phyloP scores from a whole-genome alignment of 2,113 vertebrate species.

The Smithornis capensis region DNA sequence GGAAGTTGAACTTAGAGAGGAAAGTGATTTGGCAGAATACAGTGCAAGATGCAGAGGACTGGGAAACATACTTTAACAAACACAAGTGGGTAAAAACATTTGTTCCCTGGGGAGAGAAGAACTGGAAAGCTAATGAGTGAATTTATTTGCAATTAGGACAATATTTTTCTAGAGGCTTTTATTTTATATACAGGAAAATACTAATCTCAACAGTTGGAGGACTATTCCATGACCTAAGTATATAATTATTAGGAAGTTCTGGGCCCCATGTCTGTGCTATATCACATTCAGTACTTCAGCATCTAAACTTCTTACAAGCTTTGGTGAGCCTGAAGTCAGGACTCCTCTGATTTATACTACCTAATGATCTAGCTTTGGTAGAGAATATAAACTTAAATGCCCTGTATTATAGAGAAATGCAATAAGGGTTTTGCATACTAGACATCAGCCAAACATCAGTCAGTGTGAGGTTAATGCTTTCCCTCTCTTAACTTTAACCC shows the following conservation, averaged over 20 bases:
- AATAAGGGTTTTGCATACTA: not conserved
- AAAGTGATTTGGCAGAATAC: not conserved
- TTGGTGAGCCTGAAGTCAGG: not conserved
- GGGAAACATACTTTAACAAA: not conserved
- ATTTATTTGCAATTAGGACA: not conserved
- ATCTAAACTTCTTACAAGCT: not conserved
- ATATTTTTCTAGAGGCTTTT: slow-evolving; percentile 25
- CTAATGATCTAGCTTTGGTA: not conserved
- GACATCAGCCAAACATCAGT: not conserved
- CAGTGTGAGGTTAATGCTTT: not conserved
- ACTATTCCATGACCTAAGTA: not conserved
- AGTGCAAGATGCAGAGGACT: not conserved
- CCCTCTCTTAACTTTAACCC: not conserved
- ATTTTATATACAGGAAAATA: not conserved
- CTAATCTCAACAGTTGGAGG: not conserved
- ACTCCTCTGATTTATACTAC: not conserved
- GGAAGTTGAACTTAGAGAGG: not conserved
- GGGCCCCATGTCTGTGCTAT: not conserved
- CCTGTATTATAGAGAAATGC: not conserved
- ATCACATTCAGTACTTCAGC: not conserved
- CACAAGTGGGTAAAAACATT: not conserved
- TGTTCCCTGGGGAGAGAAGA: not conserved
- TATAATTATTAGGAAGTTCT: not conserved
- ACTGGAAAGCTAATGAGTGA: not conserved
- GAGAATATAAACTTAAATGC: not conserved